Percentiles rank a stretch among this genome's conserved stretches.
phyloP scores from a whole-genome alignment of 1,140 invertebrate species.

The Atopsyche davidsoni region DNA sequence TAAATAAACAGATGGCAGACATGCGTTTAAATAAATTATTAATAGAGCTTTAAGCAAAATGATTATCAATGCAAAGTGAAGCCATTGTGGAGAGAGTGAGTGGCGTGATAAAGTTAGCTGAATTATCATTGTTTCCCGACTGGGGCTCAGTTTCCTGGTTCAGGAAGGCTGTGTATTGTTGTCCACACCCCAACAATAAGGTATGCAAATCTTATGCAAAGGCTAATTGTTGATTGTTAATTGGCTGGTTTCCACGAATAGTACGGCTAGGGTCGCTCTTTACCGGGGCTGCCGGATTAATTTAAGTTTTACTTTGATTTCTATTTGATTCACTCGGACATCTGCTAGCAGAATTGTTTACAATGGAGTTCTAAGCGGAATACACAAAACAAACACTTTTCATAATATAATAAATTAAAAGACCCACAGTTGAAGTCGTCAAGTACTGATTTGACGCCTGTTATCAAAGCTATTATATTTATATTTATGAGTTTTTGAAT shows the following conservation, averaged over 20 bases:
- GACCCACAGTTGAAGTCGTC: not conserved
- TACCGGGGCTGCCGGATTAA: no score
- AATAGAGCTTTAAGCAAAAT: not conserved
- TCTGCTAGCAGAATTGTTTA: no score
- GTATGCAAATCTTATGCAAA: constrained; percentile 29
- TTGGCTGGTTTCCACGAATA: constrained; percentile 8
- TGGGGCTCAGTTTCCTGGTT: not conserved
- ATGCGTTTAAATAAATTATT: not conserved
- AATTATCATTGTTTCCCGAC: constrained; percentile 5
- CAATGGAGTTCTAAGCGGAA: no score
- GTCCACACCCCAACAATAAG: constrained; percentile 17
- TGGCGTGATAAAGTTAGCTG: constrained; percentile 2
- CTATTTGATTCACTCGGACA: no score
- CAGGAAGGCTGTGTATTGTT: constrained; percentile 4
- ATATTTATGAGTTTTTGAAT: no score
- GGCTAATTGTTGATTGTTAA: constrained; percentile 28
- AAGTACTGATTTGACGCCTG: not conserved
- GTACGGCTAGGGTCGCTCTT: not conserved
- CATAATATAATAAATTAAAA: not conserved
- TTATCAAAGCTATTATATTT: no score
- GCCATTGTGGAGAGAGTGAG: not conserved
- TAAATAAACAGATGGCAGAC: no score
- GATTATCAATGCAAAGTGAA: not conserved
- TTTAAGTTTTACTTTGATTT: no score
- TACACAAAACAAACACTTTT: not conserved